These are phyloP conservation scores for Triplophysa siluroides DNA, from an alignment of 2,113 vertebrate species.

Conservation along the genomic window DNA sequence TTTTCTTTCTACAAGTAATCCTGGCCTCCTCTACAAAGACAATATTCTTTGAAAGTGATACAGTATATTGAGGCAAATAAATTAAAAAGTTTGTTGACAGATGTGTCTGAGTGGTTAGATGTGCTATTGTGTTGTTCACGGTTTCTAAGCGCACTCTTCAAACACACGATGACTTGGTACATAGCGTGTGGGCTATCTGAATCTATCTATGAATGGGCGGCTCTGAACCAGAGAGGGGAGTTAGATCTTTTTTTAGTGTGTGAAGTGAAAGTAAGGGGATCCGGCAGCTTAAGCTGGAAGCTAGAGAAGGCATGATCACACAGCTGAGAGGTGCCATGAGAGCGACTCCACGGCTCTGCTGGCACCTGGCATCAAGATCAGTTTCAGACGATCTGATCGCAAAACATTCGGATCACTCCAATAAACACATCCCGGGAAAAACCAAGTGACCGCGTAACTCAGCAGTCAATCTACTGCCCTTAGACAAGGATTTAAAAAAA, in stretches of 20 bases:
- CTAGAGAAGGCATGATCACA: slow-evolving; percentile 32
- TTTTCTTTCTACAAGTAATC: slow-evolving; percentile 2
- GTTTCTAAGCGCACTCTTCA: slow-evolving; percentile 24
- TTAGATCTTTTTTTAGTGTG: slow-evolving; percentile 33
- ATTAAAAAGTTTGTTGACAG: slow-evolving; percentile 30
- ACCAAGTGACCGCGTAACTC: too few species aligned
- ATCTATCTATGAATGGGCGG: slow-evolving; percentile 39
- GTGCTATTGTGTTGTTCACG: neutral
- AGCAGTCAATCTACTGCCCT: too few species aligned
- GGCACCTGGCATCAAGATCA: neutral
- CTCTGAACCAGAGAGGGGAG: slow-evolving; percentile 26
- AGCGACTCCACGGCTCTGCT: neutral
- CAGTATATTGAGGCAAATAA: slow-evolving; percentile 8
- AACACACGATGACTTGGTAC: slow-evolving; percentile 4
- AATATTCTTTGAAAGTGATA: neutral
- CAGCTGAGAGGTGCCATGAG: slow-evolving; percentile 2
- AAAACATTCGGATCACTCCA: too few species aligned
- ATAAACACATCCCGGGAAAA: too few species aligned
- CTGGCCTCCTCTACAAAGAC: slow-evolving; percentile 1
- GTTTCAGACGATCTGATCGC: too few species aligned
- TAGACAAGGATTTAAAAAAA: too few species aligned
- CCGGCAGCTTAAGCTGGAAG: slow-evolving; percentile 17
- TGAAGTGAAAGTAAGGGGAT: slow-evolving; percentile 7
- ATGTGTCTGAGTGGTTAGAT: neutral
- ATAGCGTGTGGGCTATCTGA: slow-evolving; percentile 7